Evolutionary conservation across 2,888 invertebrate species (phyloP).

Genomic region (Athalia cordata): DNA sequence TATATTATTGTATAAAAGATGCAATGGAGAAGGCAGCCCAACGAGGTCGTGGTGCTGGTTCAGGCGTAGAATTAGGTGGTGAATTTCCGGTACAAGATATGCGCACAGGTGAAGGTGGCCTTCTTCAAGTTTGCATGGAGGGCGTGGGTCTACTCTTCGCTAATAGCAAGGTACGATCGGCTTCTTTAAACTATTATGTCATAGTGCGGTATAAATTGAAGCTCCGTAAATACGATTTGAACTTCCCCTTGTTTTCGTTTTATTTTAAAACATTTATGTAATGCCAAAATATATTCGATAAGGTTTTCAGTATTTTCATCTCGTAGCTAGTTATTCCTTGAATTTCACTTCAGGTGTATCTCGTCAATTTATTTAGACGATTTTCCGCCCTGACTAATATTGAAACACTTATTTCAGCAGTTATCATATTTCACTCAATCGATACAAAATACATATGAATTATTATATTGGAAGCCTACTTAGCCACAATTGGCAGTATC

Average conservation of each 20-base stretch:
- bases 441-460: slow-evolving; percentile 20
- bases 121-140: slow-evolving; percentile 99
- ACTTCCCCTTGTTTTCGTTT: slow-evolving; percentile 31
- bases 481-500: slow-evolving; percentile 29
- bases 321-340: slow-evolving; percentile 35
- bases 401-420: slow-evolving; percentile 42
- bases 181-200: slow-evolving; percentile 48
- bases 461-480: slow-evolving; percentile 19
- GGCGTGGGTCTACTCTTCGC: slow-evolving; percentile 99
- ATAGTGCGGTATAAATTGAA: slow-evolving; percentile 33
- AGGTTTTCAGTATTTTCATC: slow-evolving; percentile 37
- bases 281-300: slow-evolving; percentile 38
- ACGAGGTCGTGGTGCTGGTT: slow-evolving; percentile 84
- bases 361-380: slow-evolving; percentile 25
- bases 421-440: slow-evolving; percentile 29
- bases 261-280: slow-evolving; percentile 31
- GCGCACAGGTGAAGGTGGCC: slow-evolving; percentile 96
- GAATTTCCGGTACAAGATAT: slow-evolving; percentile 99
- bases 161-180: slow-evolving; percentile 95
- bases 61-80: slow-evolving; percentile 89
- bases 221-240: slow-evolving; percentile 33
- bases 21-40: slow-evolving; percentile 93
- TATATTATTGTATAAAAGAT: slow-evolving; percentile 99
- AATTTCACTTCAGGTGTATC: slow-evolving; percentile 34
- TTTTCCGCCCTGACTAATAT: slow-evolving; percentile 42